Conservation (phyloP, 1,140 invertebrate species). For the Luehdorfia chinensis region DNA sequence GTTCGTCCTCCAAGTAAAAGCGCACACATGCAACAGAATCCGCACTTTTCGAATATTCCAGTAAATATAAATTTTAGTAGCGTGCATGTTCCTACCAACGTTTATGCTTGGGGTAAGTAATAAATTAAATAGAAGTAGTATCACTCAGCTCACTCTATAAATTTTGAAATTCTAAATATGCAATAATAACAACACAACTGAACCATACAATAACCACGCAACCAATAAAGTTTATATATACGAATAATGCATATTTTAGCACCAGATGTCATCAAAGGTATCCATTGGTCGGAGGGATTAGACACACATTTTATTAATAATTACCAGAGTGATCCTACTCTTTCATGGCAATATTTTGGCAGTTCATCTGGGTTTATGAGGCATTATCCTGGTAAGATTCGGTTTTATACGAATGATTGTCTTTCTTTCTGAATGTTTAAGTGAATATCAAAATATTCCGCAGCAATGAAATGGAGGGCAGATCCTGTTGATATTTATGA, state of each 20-base stretch:
- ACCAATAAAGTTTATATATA: conserved; percentile 18
- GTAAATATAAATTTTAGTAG: conserved; percentile 92
- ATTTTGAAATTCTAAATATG: too few species aligned
- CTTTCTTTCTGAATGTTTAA: too few species aligned
- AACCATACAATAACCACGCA: too few species aligned
- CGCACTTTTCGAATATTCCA: conserved; percentile 87
- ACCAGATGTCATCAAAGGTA: conserved; percentile 81
- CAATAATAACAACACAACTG: too few species aligned
- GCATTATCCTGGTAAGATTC: conserved; percentile 88
- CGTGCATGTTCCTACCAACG: conserved; percentile 97
- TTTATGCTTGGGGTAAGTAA: conserved; percentile 91
- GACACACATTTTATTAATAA: conserved; percentile 93
- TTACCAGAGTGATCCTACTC: conserved; percentile 90
- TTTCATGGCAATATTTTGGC: conserved; percentile 98
- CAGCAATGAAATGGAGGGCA: conserved; percentile 83
- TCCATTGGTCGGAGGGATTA: conserved; percentile 90
- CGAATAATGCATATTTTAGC: too few species aligned
- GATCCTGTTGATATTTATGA: conserved; percentile 91
- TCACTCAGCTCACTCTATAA: too few species aligned
- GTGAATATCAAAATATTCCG: too few species aligned
- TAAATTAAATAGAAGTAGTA: too few species aligned
- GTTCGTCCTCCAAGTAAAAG: conserved; percentile 73
- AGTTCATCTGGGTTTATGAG: conserved; percentile 96
- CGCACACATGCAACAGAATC: conserved; percentile 79
- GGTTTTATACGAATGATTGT: too few species aligned